Percentiles rank a stretch among this genome's conserved stretches.
Evolutionary conservation across 2,888 invertebrate species (phyloP).

Genomic region (Mesoligia furuncula): DNA sequence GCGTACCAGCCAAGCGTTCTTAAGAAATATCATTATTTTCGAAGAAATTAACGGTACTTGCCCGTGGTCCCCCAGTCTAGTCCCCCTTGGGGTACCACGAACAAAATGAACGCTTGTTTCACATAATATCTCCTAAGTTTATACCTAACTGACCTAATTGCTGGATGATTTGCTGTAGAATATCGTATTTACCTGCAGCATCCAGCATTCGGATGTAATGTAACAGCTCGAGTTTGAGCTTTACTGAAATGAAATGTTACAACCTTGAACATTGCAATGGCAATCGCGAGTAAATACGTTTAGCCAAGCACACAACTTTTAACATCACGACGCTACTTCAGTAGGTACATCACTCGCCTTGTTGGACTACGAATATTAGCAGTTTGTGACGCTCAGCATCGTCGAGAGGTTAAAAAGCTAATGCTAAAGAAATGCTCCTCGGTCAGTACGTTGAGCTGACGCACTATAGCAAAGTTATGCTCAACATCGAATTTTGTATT

Average conservation of each 20-base stretch:
- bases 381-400: neutral
- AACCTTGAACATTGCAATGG: neutral
- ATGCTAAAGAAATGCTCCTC: neutral
- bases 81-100: too few relatives aligned
- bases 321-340: neutral
- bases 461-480: neutral
- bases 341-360: neutral
- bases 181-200: neutral
- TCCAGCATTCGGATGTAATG: neutral
- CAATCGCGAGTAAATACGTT: neutral
- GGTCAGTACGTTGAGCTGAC: neutral
- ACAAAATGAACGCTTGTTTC: neutral
- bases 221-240: neutral
- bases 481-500: neutral
- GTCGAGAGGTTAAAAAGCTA: neutral
- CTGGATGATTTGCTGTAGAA: neutral
- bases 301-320: neutral
- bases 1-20: conserved; percentile 19
- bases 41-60: conserved; percentile 12
- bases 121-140: conserved; percentile 10
- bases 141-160: neutral
- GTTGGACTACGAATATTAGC: neutral
- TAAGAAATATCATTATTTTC: conserved; percentile 35
- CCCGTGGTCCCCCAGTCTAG: too few relatives aligned
- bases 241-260: neutral